Evolutionary conservation across 2,888 invertebrate genomes (phyloP).

Genomic region (Invenusta paracnida): DNA sequence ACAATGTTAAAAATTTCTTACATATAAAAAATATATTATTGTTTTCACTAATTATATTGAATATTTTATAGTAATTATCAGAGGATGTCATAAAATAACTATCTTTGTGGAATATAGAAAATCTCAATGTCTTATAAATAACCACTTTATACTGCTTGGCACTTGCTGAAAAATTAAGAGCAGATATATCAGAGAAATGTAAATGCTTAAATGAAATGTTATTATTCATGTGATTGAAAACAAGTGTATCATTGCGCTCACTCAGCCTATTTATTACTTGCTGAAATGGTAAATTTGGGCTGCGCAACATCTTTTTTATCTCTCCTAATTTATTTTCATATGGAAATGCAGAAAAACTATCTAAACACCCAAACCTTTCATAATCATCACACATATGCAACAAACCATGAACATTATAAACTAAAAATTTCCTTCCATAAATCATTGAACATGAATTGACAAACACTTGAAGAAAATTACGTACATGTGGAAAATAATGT

Average conservation of each 20-base stretch:
- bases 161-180: background rate
- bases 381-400: constrained; percentile 39
- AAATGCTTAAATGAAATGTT: background rate
- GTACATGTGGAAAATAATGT: background rate
- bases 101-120: constrained; percentile 8
- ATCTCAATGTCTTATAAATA: background rate
- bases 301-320: constrained; percentile 37
- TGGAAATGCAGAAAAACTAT: constrained; percentile 42
- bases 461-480: background rate
- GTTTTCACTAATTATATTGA: background rate
- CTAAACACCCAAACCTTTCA: constrained; percentile 38
- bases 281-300: background rate
- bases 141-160: background rate
- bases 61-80: background rate
- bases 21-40: constrained; percentile 14
- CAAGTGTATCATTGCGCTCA: background rate
- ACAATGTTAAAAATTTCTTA: background rate
- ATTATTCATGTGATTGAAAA: background rate
- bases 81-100: background rate
- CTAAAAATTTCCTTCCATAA: constrained; percentile 42
- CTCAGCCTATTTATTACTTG: background rate
- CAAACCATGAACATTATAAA: constrained; percentile 42
- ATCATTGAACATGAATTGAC: constrained; percentile 22
- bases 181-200: background rate
- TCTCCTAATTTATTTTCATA: constrained; percentile 44